Percentiles rank a stretch among this genome's conserved stretches.
phyloP scores from a whole-genome alignment of 2,797 vertebrate genomes.

The Sciurus vulgaris region DNA sequence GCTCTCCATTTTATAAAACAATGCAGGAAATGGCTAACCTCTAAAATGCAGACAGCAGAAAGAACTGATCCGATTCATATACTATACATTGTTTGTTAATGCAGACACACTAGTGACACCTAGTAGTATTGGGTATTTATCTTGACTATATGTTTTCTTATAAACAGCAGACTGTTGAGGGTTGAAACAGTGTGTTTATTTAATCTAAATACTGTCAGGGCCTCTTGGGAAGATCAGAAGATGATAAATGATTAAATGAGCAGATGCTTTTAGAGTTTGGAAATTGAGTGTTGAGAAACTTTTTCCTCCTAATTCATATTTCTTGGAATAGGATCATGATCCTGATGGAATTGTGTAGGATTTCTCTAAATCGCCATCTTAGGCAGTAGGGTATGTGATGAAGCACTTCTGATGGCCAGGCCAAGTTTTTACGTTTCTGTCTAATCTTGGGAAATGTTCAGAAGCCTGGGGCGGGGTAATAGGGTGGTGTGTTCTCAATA shows the following conservation, averaged over 20 bases:
- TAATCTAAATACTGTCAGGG: conserved; percentile 40
- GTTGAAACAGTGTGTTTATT: background rate
- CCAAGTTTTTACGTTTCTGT: background rate
- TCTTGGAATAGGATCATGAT: conserved; percentile 32
- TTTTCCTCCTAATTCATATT: conserved; percentile 39
- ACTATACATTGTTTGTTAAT: accelerated
- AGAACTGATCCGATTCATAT: background rate
- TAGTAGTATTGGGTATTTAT: background rate
- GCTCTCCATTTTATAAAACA: conserved; percentile 22
- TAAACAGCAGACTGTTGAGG: background rate
- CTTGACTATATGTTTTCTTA: conserved; percentile 5
- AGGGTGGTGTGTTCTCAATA: background rate
- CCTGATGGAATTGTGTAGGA: background rate
- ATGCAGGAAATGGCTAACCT: conserved; percentile 36
- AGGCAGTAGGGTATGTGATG: background rate
- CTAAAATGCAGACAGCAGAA: background rate
- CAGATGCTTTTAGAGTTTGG: conserved; percentile 62
- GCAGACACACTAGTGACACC: background rate
- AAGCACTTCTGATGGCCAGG: background rate
- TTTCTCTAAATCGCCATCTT: background rate
- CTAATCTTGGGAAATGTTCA: background rate
- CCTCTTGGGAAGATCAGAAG: background rate
- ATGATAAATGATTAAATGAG: conserved; percentile 30
- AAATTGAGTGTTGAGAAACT: conserved; percentile 47
- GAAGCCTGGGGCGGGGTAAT: background rate